Conservation (phyloP, 64 coral and sea anemone species). For the Astreopora myriophthalma region DNA sequence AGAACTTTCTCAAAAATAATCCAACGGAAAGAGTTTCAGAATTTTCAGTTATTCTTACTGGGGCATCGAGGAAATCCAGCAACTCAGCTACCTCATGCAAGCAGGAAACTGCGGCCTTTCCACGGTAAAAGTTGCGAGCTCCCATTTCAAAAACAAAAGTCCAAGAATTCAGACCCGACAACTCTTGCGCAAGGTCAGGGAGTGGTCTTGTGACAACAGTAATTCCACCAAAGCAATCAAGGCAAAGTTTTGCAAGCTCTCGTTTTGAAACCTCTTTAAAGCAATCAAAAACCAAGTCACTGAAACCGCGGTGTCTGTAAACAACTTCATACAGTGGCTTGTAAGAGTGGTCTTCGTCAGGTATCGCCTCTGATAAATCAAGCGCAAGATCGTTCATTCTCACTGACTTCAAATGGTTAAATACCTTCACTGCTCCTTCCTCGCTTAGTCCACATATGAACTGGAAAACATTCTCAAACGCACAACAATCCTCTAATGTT, state of each 20-base stretch:
- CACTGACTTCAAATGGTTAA: background rate
- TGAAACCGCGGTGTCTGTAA: background rate
- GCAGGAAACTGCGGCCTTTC: no score
- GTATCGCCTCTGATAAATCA: background rate
- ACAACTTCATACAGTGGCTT: background rate
- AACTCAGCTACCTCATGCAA: background rate
- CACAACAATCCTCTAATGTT: background rate
- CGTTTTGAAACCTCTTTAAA: background rate
- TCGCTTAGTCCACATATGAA: background rate
- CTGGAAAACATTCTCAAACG: constrained; percentile 22
- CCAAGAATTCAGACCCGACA: background rate
- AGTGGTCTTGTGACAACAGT: background rate
- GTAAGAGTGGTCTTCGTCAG: background rate
- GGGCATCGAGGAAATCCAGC: background rate
- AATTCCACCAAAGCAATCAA: background rate
- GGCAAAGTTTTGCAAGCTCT: background rate
- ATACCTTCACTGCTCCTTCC: background rate
- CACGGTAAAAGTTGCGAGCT: no score
- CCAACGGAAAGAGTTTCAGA: background rate
- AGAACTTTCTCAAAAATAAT: background rate
- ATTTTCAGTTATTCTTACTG: background rate
- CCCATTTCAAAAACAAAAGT: background rate
- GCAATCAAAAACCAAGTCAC: background rate
- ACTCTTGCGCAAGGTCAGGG: background rate
- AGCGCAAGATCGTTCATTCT: background rate